Evolutionary conservation across 2,797 vertebrate genomes (phyloP).

Genomic region (Rhabdomys pumilio): DNA sequence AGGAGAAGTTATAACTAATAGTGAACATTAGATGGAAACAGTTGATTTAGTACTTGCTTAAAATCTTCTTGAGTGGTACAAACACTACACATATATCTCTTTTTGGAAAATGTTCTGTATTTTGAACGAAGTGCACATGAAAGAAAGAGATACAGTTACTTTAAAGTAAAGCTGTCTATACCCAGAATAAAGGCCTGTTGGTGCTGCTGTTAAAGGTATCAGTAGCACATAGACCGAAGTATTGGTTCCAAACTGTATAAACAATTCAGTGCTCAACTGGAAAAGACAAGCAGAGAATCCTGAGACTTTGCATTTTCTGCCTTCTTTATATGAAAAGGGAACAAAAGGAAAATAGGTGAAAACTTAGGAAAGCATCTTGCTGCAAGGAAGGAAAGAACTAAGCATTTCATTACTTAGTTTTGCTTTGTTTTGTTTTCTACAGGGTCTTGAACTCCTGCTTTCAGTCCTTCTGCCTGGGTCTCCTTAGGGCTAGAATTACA

Average conservation of each 20-base stretch:
- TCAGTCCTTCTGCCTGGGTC: background rate
- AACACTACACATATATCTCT: background rate
- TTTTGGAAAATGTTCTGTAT: slow-evolving; percentile 41
- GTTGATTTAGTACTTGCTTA: background rate
- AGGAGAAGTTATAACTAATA: slow-evolving; percentile 48
- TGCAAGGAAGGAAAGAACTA: background rate
- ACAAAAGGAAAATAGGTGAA: background rate
- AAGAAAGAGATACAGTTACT: slow-evolving; percentile 14
- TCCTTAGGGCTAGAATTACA: background rate
- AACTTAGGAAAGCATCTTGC: background rate
- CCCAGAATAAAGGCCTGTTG: background rate
- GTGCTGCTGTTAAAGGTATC: background rate
- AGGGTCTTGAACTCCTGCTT: background rate
- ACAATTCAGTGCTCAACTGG: slow-evolving; percentile 6
- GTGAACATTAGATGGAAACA: slow-evolving; percentile 28
- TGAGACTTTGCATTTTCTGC: background rate
- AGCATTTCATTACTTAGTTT: background rate
- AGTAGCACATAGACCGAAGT: background rate
- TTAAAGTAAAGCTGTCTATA: background rate
- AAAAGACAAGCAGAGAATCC: background rate
- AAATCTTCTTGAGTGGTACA: background rate
- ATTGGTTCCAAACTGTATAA: slow-evolving; percentile 12
- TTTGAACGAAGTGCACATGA: slow-evolving; percentile 41
- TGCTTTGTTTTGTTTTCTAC: background rate
- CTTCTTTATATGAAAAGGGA: background rate